phyloP scores from a whole-genome alignment of 2,888 invertebrate genomes.

The Rhopalosiphum nymphaeae region DNA sequence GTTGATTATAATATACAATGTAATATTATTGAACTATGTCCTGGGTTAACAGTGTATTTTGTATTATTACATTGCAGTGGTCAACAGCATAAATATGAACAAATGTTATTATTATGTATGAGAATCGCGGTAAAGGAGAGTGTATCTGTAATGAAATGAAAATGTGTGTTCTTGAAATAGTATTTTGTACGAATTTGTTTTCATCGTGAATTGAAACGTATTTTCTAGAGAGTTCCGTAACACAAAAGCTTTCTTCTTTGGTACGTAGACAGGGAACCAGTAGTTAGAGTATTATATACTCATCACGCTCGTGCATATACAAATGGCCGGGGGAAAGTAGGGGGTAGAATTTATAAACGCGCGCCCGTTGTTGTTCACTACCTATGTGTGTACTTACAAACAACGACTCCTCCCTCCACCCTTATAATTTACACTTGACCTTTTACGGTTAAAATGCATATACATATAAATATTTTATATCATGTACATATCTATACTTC shows the following conservation, averaged over 20 bases:
- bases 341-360: constrained; percentile 22
- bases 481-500: neutral
- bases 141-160: neutral
- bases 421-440: constrained; percentile 57
- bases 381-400: neutral
- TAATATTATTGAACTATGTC: neutral
- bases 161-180: neutral
- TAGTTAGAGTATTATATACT: neutral
- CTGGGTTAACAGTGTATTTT: neutral
- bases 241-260: neutral
- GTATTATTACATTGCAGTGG: neutral
- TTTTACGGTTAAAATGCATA: constrained; percentile 21
- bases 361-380: neutral
- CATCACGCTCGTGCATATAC: neutral
- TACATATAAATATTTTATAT: neutral
- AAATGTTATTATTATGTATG: neutral
- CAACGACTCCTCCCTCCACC: neutral
- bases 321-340: neutral
- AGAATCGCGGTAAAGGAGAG: neutral
- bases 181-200: neutral
- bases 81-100: neutral
- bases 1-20: neutral
- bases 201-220: neutral
- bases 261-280: neutral
- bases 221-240: neutral